A percentile compares a stretch with the other conserved stretches of the same genome.
Evolutionary conservation across 2,113 vertebrate species (phyloP).

Genomic region (Setophaga petechia): DNA sequence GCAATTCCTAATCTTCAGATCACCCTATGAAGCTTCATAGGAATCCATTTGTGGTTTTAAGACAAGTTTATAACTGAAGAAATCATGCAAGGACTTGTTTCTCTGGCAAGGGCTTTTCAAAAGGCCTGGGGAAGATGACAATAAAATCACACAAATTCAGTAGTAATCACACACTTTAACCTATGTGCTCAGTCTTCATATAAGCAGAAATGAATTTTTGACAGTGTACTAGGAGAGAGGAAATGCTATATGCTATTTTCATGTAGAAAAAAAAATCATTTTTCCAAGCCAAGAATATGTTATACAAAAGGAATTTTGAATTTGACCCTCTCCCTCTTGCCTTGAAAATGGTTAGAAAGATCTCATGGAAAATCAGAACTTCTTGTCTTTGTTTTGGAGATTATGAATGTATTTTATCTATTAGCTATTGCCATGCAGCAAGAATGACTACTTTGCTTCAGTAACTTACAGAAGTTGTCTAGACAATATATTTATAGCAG

Average conservation of each 20-base stretch:
- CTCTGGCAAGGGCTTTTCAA: neutral
- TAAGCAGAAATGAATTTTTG: neutral
- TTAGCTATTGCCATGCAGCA: neutral
- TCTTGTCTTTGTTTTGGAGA: conserved; percentile 15
- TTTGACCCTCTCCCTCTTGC: neutral
- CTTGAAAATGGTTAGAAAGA: conserved; percentile 9
- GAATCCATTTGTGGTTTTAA: neutral
- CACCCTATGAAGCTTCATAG: neutral
- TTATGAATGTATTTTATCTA: neutral
- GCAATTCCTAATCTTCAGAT: neutral
- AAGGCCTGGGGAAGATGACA: neutral
- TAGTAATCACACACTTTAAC: neutral
- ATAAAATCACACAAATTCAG: neutral
- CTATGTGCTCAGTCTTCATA: neutral
- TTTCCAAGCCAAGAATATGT: neutral
- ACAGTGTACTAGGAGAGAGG: neutral
- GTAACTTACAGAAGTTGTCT: conserved; percentile 9
- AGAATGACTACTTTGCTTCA: neutral
- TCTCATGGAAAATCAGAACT: neutral
- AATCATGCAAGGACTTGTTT: neutral
- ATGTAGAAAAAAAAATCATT: neutral
- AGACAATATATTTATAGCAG: conserved; percentile 6
- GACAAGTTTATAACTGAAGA: neutral
- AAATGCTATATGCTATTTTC: neutral
- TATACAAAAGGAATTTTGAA: neutral